Evolutionary conservation across 2,113 vertebrate genomes (phyloP), one percentile per base, ranked within the genome.

Genomic region (Onychostruthus taczanowskii): DNA sequence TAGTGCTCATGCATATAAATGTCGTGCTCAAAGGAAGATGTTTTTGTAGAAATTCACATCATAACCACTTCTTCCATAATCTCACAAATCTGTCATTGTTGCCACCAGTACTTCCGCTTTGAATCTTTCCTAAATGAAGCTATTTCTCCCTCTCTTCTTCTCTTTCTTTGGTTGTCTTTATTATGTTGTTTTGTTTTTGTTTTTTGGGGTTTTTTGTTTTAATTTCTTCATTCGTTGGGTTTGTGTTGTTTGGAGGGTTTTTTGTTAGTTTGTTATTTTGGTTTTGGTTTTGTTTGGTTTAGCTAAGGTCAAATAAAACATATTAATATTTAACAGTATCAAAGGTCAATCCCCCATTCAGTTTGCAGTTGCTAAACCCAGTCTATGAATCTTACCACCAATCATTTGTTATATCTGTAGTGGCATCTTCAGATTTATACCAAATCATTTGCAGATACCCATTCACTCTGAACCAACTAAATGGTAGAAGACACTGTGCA

Each of bases 1-100:
- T 67, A 84, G 44, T 58, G 20, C 9, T 93, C 67, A 79, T 92
- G 85, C 70, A 95, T 93, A 66, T 66, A 93, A 92, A 91, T 90
- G 59, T 33, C 69, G 49, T 58, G 33, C 72, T 74, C 67, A 80
- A 87, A 93, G 63, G 56, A 22, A 79, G 31, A 56, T 56, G 41
- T 46, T 90, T 93, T 75, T 73, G 8, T 73, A 73, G 69, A 87
- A 91, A 26, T 11, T 53, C 17, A 78, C 15, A 82, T 82, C 37
- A 49, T 49, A 61, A 61, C 4, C 10, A 49, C 27, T 89, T 73
- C n/a, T 87, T 77, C 47, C 21, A 39, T 69, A 86, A 85, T 84
- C 33, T 84, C 39, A 77, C 9, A 77, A 72, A 89, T 55, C 35
- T 84, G 24, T 49, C 64, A 59, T 26, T 81, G 16, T 15, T 81